These are phyloP conservation scores for Scaptodrosophila lebanonensis DNA, from an alignment of 1,140 invertebrate species.

Conservation along the genomic window DNA sequence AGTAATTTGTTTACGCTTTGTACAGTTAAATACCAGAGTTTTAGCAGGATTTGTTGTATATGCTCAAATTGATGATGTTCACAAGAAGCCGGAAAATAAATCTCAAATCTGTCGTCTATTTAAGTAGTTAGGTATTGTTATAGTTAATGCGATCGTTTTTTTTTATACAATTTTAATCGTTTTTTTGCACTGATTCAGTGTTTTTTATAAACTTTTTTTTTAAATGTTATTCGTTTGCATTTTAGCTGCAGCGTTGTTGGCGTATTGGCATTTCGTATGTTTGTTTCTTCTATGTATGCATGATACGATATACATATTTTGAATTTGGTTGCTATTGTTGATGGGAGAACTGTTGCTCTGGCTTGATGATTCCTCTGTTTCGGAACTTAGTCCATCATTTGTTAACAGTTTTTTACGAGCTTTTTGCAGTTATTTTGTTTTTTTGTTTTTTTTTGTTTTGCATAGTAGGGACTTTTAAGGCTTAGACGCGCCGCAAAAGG, in stretches of 20 bases:
- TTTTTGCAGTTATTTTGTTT: constrained; percentile 24
- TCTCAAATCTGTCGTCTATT: too few relatives aligned
- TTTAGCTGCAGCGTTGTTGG: constrained; percentile 47
- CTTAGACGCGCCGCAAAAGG: too few relatives aligned
- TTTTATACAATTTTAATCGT: constrained; percentile 18
- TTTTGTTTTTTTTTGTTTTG: too few relatives aligned
- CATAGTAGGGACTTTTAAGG: too few relatives aligned
- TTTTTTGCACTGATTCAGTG: constrained; percentile 17
- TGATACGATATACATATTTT: constrained; percentile 21
- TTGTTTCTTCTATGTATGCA: constrained; percentile 15
- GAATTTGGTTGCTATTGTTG: constrained; percentile 13
- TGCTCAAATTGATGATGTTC: too few relatives aligned
- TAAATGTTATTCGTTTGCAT: constrained; percentile 64
- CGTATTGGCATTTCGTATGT: constrained; percentile 21
- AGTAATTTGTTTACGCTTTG: constrained; percentile 58
- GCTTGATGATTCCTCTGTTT: too few relatives aligned
- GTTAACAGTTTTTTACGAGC: constrained; percentile 26
- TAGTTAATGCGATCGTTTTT: constrained; percentile 15
- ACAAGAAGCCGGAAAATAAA: too few relatives aligned
- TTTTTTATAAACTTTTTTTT: constrained; percentile 25
- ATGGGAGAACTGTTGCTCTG: constrained; percentile 18
- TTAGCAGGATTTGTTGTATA: constrained; percentile 11
- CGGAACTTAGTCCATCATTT: too few relatives aligned
- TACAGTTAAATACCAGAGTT: constrained; percentile 54
- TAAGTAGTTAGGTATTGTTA: too few relatives aligned